Evolutionary conservation across 2,888 invertebrate genomes (phyloP), one percentile per base, ranked within the genome.

Genomic region (Orthosia gothica): DNA sequence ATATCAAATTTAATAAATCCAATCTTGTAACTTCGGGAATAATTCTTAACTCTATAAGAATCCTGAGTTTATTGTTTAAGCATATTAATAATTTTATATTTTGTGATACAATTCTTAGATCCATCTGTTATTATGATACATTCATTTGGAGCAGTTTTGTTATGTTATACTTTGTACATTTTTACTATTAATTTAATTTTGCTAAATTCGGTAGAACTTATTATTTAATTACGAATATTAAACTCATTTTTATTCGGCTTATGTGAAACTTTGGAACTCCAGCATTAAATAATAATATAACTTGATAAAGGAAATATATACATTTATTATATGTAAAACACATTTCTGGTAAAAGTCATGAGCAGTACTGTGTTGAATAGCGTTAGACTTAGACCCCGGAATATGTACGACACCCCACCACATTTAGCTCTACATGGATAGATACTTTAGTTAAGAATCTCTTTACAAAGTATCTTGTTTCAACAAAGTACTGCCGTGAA

Each of bases 1-100:
- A 92, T 93, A 93, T 93, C 92, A 92, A 92, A 90, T 92, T 89
- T 84, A 88, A 83, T 87, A 75, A 86, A 85, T 86, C 74, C 79
- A 82, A 79, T 88, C 86, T 88, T 79, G 70, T 75, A 82, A 76
- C 75, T 79, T 87, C 64, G 23, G 23, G 67, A 79, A 82, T 82
- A 68, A 81, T 79, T 79, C 67, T 80, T 76, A 62, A 71, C 67
- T 74, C 59, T 64, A 62, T 79, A 83, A 23, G 68, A 76, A 70
- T 67, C 68, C 66, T 82, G 73, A 77, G 74, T 70, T 72, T 70
- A 72, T 72, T 69, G 50, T 79, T 76, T 75, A 78, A 69, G 65
- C 2, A 0, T 78, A 77, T 54, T 61, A 26, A 70, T 78, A 63
- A 54, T 77, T 79, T 79, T 79, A 72, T 80, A 76, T 79, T 74